Base-by-base conservation (phyloP, 2,888 invertebrate genomes). In the Lamellibrachia columna region DNA sequence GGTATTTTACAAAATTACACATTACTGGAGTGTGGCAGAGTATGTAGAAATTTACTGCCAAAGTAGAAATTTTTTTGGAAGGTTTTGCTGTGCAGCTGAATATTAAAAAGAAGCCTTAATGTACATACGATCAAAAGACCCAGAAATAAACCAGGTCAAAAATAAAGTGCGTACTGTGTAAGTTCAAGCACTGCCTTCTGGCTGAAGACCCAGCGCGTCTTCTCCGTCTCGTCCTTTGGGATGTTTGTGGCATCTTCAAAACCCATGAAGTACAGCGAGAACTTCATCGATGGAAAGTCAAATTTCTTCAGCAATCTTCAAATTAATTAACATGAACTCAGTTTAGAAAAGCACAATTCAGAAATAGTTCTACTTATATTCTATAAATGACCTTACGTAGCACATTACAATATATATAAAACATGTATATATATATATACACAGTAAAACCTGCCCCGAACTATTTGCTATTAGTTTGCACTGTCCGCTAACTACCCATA, bases 251-350 rank as follows among this genome's bases (percentile, higher is more conserved):
- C 97, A 92, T 98, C 97, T 96, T 98, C 99, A 96, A 98, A 99
- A 0, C 98, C 98, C 98, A 99, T 97, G 96, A 99, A 99, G 97
- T 98, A 99, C 6, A 99, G 96, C 0, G 98, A 98, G 96, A 99
- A 99, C 96, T 98, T 98, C 97, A 98, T 98, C 93, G 97, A 97
- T 0, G 98, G 98, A 96, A 99, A 99, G 96, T 99, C 98, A 3
- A 98, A 96, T 95, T 99, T 98, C 94, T 98, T 98, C 92, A 99
- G 97, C 90, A 99, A 97, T 93, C 97, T 97, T 94, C 11, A 95
- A 94, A 28, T 40, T 90, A 60, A 93, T 8, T 92, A 60, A 40
- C 40, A 40, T 40, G 40, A 40, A 40, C 11, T 91, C 7, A 4
- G 55, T 55, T 55, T 55, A 55, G 55, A 55, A 55, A 55, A 55